These are phyloP conservation scores for Trachythela sp. DNA, from an alignment of 64 coral and sea anemone genomes.

Conservation along the genomic window DNA sequence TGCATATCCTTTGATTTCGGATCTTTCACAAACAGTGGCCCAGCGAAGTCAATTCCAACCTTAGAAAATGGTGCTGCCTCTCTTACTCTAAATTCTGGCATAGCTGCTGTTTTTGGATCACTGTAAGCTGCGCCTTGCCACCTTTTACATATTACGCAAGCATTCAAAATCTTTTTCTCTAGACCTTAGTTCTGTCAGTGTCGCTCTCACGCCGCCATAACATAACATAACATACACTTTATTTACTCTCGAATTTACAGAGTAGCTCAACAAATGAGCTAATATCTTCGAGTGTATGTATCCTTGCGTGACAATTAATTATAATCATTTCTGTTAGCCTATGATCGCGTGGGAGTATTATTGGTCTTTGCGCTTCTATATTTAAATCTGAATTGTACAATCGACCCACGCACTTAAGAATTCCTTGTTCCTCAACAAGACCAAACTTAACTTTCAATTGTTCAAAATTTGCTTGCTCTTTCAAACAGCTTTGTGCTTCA, in stretches of 20 bases:
- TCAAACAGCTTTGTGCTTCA: neutral
- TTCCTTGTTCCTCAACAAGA: neutral
- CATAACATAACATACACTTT: no score
- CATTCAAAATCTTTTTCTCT: neutral
- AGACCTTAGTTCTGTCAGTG: neutral
- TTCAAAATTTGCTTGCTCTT: neutral
- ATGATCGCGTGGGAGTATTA: neutral
- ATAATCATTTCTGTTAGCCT: neutral
- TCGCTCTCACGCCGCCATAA: neutral
- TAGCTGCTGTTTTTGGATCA: neutral
- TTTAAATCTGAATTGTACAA: neutral
- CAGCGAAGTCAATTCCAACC: neutral
- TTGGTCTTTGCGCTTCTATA: neutral
- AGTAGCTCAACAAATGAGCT: no score
- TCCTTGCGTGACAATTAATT: neutral
- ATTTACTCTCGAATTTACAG: no score
- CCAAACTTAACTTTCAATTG: neutral
- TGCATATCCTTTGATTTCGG: neutral
- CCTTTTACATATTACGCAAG: neutral
- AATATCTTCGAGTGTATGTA: no score
- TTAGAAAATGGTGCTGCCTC: neutral
- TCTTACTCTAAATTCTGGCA: neutral
- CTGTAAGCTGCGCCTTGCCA: neutral
- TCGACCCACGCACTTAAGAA: neutral
- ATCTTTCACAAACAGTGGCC: neutral